A percentile compares a stretch with the other conserved stretches of the same genome.
phyloP scores from a whole-genome alignment of 2,113 vertebrate species.

The Podarcis muralis region DNA sequence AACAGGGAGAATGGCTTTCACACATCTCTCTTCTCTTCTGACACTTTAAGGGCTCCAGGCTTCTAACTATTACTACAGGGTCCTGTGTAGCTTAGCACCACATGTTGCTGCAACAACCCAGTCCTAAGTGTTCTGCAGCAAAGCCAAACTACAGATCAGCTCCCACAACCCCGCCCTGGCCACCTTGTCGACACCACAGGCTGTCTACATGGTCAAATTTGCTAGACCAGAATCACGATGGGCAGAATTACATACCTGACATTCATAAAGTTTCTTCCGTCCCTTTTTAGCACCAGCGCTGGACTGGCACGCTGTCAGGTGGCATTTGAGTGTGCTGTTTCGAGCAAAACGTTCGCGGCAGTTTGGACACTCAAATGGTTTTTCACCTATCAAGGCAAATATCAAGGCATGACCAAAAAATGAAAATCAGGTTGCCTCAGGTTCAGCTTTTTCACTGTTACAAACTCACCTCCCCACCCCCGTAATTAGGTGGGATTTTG shows the following conservation, averaged over 20 bases:
- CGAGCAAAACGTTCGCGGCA: conserved; percentile 96
- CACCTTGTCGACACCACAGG: too few species aligned
- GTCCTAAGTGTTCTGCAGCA: background rate
- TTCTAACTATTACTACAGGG: background rate
- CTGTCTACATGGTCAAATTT: too few species aligned
- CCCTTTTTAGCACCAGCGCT: conserved; percentile 97
- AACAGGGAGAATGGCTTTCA: background rate
- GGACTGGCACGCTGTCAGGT: conserved; percentile 95
- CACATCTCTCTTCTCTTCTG: background rate
- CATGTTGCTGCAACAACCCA: background rate
- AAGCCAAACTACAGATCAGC: too few species aligned
- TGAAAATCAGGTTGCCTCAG: background rate
- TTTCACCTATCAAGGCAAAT: conserved; percentile 86
- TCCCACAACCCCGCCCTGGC: too few species aligned
- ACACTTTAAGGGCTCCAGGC: background rate
- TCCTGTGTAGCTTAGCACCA: background rate
- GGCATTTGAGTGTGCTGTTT: conserved; percentile 97
- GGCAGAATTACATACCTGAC: conserved; percentile 86
- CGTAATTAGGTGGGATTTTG: background rate
- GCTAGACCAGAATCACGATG: background rate
- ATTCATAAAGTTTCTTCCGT: conserved; percentile 97
- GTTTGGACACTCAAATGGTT: conserved; percentile 97
- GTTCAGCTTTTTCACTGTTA: background rate
- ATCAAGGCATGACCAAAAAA: conserved; percentile 35
- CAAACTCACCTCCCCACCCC: background rate